These are phyloP conservation scores for Anhinga anhinga DNA, from an alignment of 2,113 vertebrate genomes.

Conservation along the genomic window DNA sequence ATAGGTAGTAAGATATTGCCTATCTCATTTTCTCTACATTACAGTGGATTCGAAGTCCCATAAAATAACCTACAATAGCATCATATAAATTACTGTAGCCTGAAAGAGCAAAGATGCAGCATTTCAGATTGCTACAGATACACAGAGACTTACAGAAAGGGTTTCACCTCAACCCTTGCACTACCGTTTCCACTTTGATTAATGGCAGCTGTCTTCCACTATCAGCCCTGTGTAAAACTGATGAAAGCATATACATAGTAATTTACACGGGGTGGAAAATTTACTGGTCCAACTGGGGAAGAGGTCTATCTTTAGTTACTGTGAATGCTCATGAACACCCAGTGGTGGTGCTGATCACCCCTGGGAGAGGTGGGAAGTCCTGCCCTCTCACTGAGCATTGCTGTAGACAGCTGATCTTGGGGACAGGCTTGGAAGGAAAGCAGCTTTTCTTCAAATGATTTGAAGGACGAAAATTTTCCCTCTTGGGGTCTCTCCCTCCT, in stretches of 20 bases:
- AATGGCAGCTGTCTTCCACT: neutral
- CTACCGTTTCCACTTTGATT: neutral
- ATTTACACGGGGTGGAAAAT: neutral
- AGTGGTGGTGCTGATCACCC: neutral
- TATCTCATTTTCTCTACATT: neutral
- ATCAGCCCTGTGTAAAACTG: neutral
- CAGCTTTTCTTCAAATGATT: neutral
- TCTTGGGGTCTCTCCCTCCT: neutral
- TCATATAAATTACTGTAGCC: neutral
- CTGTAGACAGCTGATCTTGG: no score
- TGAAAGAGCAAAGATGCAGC: neutral
- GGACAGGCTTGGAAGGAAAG: neutral
- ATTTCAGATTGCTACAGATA: neutral
- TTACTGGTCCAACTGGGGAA: neutral
- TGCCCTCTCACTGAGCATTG: neutral
- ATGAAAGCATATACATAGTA: neutral
- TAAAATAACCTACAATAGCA: neutral
- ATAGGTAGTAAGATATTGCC: neutral
- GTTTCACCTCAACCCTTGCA: neutral
- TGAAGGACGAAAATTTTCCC: neutral
- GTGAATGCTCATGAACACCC: neutral
- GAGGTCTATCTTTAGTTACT: neutral
- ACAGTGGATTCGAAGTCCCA: neutral
- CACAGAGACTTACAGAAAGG: neutral
- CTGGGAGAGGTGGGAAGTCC: neutral